Conservation (phyloP, 2,797 vertebrate species). For the Mionectes olivaceus region DNA sequence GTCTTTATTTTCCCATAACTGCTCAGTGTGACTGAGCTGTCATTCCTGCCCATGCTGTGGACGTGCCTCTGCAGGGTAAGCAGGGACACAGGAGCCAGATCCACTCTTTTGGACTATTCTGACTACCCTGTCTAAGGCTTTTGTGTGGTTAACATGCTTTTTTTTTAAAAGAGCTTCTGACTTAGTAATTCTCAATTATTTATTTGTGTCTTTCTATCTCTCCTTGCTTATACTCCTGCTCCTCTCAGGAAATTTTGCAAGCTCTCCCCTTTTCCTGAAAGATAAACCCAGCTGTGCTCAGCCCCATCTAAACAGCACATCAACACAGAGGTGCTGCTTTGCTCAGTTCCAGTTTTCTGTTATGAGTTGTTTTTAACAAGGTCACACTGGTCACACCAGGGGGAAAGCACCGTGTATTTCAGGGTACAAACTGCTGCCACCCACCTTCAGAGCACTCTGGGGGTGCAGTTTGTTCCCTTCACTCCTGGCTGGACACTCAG, state of each 20-base stretch:
- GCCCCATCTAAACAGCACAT: too few relatives aligned
- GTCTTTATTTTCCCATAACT: not conserved
- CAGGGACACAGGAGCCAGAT: not conserved
- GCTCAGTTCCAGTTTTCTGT: too few relatives aligned
- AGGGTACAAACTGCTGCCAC: too few relatives aligned
- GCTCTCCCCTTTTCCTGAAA: not conserved
- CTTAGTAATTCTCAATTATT: not conserved
- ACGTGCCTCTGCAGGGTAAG: not conserved
- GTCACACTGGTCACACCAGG: too few relatives aligned
- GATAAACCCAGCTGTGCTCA: not conserved
- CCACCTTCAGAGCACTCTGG: too few relatives aligned
- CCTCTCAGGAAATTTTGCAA: not conserved
- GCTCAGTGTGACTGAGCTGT: not conserved
- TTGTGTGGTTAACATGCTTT: not conserved
- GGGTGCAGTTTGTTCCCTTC: too few relatives aligned
- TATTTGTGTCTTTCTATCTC: not conserved
- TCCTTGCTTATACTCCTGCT: not conserved
- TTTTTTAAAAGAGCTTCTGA: not conserved
- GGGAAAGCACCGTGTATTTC: too few relatives aligned
- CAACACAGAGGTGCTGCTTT: too few relatives aligned
- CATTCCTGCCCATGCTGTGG: not conserved
- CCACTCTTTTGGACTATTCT: not conserved
- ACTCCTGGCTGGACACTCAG: too few relatives aligned
- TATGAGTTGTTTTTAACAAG: too few relatives aligned
- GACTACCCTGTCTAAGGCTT: not conserved